These are phyloP conservation scores for Microdon myrmicae DNA, from an alignment of 2,888 invertebrate genomes.

Conservation along the genomic window DNA sequence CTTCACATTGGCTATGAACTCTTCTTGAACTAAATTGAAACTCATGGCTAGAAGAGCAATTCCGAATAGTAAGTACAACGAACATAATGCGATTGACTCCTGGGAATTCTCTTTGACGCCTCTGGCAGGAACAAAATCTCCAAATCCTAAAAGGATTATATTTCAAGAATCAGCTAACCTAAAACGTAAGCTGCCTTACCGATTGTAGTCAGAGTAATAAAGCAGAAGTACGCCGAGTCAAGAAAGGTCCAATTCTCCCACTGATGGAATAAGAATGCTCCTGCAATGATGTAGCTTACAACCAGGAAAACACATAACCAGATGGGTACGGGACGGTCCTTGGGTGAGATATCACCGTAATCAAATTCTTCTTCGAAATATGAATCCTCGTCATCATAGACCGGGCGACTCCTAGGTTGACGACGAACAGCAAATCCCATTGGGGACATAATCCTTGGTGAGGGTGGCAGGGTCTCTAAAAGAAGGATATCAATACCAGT, in stretches of 20 bases:
- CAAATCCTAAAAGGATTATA: slow-evolving; percentile 71
- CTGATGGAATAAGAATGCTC: slow-evolving; percentile 84
- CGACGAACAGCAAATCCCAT: slow-evolving; percentile 74
- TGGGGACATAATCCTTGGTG: slow-evolving; percentile 76
- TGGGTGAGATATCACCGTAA: slow-evolving; percentile 65
- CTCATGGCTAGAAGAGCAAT: slow-evolving; percentile 96
- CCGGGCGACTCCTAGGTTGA: slow-evolving; percentile 68
- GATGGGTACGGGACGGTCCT: slow-evolving; percentile 80
- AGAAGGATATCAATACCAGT: neutral
- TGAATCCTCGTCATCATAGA: slow-evolving; percentile 72
- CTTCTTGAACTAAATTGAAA: slow-evolving; percentile 94
- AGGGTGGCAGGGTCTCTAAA: slow-evolving; percentile 63
- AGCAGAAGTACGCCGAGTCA: slow-evolving; percentile 93
- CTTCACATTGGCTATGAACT: slow-evolving; percentile 89
- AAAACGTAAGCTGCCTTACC: slow-evolving; percentile 65
- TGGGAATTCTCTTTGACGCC: slow-evolving; percentile 65
- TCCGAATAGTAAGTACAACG: slow-evolving; percentile 91
- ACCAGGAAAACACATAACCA: slow-evolving; percentile 90
- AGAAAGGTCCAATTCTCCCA: slow-evolving; percentile 90
- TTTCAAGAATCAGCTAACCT: neutral
- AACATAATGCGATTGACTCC: slow-evolving; percentile 81
- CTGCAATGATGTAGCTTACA: slow-evolving; percentile 88
- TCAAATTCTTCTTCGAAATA: slow-evolving; percentile 71
- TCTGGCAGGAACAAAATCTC: slow-evolving; percentile 90
- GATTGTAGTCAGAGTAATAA: slow-evolving; percentile 92